A percentile compares a stretch with the other conserved stretches of the same genome.
Conservation (phyloP, 92 coral and sea anemone species). For the Umimayanthus kanabou region DNA sequence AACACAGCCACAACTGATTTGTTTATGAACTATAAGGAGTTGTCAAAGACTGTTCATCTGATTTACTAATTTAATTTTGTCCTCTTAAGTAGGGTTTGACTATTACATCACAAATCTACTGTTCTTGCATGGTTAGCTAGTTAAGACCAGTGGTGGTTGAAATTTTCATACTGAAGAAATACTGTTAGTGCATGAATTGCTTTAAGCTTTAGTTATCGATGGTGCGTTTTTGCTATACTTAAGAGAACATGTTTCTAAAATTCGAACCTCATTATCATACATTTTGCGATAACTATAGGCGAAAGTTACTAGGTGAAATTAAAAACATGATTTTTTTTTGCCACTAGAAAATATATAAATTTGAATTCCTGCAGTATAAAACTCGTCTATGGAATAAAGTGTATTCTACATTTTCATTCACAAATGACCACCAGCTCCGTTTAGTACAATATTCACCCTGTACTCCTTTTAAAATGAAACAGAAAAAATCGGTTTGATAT, state of each 20-base stretch:
- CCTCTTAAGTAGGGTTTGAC: neutral
- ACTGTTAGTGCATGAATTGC: neutral
- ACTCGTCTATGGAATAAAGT: neutral
- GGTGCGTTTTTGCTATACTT: neutral
- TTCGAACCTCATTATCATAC: neutral
- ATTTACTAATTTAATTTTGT: neutral
- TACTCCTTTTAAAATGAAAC: neutral
- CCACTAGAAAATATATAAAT: neutral
- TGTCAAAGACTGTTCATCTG: too few species aligned
- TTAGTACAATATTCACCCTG: neutral
- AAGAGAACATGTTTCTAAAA: neutral
- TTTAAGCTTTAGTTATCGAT: neutral
- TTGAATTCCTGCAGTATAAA: neutral
- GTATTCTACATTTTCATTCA: neutral
- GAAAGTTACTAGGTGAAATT: neutral
- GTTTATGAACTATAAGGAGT: neutral
- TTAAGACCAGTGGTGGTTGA: neutral
- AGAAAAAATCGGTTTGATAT: neutral
- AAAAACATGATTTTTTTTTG: too few species aligned
- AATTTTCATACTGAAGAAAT: neutral
- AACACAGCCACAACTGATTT: too few species aligned
- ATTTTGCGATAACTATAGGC: neutral
- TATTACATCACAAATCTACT: too few species aligned
- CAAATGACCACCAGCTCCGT: neutral
- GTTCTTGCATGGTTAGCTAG: neutral